phyloP scores from a whole-genome alignment of 64 coral and sea anemone species.

The Astreopora myriophthalma region DNA sequence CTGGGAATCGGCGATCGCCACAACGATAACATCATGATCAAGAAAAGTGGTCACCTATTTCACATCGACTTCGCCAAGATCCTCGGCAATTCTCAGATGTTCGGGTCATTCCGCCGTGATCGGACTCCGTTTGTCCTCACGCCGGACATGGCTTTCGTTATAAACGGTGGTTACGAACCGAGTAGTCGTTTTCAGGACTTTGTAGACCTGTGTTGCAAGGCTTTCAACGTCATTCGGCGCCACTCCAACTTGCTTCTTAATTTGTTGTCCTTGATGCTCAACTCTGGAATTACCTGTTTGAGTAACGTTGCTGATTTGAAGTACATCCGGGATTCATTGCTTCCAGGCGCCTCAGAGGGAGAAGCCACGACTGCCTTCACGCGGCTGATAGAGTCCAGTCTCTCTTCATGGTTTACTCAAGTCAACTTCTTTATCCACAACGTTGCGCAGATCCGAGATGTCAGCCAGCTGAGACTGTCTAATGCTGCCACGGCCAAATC shows the following conservation, averaged over 20 bases:
- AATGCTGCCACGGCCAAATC: background rate
- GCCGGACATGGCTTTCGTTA: slow-evolving; percentile 98
- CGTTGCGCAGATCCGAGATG: slow-evolving; percentile 92
- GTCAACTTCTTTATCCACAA: slow-evolving; percentile 99
- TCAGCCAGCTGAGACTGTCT: slow-evolving; percentile 72
- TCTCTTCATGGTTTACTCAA: slow-evolving; percentile 91
- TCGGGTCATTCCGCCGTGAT: slow-evolving; percentile 93
- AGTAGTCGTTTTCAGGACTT: slow-evolving; percentile 97
- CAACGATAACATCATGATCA: slow-evolving; percentile 99
- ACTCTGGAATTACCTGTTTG: slow-evolving; percentile 90
- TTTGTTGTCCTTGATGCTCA: slow-evolving; percentile 93
- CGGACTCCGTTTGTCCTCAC: slow-evolving; percentile 95
- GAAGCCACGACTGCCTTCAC: slow-evolving; percentile 92
- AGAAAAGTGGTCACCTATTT: slow-evolving; percentile 92
- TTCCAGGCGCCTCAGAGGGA: slow-evolving; percentile 81
- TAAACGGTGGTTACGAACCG: slow-evolving; percentile 94
- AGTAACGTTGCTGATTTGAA: slow-evolving; percentile 77
- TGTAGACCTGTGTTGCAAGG: slow-evolving; percentile 91
- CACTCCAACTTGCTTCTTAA: slow-evolving; percentile 92
- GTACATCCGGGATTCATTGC: slow-evolving; percentile 91
- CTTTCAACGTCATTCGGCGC: slow-evolving; percentile 90
- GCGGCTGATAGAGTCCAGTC: slow-evolving; percentile 84
- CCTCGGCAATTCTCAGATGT: slow-evolving; percentile 98
- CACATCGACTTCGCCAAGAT: slow-evolving; percentile 99
- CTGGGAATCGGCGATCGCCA: slow-evolving; percentile 97